Percentiles rank a stretch among this genome's conserved stretches.
Conservation (phyloP, 2,888 invertebrate species). For the Corythucha ciliata region DNA sequence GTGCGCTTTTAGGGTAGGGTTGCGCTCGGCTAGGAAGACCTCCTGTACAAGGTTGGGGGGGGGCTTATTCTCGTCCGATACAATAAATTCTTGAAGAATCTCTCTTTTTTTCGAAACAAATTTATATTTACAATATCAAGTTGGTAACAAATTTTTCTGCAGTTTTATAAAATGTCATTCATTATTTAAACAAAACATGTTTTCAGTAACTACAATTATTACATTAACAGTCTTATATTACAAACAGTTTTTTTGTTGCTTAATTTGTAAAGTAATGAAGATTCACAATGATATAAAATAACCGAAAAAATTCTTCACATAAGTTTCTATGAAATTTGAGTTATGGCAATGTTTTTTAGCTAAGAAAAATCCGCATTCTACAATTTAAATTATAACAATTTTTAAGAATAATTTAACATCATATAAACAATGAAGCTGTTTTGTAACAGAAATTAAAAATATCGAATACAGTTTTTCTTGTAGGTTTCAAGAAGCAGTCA, state of each 20-base stretch:
- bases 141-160: constrained; percentile 30
- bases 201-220: constrained; percentile 26
- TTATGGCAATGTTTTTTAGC: no score
- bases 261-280: constrained; percentile 6
- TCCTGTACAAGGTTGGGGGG: no score
- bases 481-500: no score
- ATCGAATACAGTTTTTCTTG: no score
- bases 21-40: no score
- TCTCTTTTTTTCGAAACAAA: constrained; percentile 22
- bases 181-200: constrained; percentile 29
- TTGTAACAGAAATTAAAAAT: not conserved
- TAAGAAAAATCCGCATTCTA: not conserved
- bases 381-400: not conserved
- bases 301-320: no score
- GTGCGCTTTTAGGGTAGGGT: no score
- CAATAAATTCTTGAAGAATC: no score
- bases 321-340: no score
- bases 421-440: not conserved
- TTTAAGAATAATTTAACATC: no score
- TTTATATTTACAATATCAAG: constrained; percentile 30
- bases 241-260: constrained; percentile 25
- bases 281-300: constrained; percentile 6
- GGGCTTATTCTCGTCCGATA: no score
- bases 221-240: constrained; percentile 30
- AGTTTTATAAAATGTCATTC: constrained; percentile 29